A percentile compares a stretch with the other conserved stretches of the same genome.
Conservation (phyloP, 2,888 invertebrate species). For the Kryphioiulus occultus region DNA sequence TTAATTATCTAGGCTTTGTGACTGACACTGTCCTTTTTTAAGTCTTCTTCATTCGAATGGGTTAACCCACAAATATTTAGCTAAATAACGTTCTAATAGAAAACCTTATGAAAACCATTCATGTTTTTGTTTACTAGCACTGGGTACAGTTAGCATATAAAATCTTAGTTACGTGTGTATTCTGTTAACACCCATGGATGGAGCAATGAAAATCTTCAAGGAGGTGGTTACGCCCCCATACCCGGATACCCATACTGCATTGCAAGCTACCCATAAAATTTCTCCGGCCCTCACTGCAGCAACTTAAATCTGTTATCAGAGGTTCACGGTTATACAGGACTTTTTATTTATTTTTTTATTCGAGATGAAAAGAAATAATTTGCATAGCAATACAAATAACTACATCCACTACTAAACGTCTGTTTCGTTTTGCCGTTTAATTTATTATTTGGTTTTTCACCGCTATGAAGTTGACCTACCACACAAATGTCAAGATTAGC, state of each 20-base stretch:
- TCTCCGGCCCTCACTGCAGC: background rate
- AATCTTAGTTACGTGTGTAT: background rate
- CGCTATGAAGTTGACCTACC: background rate
- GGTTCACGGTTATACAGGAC: background rate
- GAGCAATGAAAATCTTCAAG: background rate
- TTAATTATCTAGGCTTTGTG: no score
- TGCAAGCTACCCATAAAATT: background rate
- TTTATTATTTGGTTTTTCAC: conserved; percentile 6
- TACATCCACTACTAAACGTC: conserved; percentile 15
- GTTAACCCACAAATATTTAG: background rate
- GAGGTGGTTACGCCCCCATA: background rate
- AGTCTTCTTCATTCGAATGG: background rate
- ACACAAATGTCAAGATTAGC: background rate
- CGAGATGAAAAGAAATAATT: background rate
- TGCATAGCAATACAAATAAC: background rate
- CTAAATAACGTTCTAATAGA: background rate
- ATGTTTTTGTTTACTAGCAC: background rate
- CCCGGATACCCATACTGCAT: conserved; percentile 16
- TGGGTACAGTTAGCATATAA: background rate
- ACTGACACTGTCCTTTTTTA: no score
- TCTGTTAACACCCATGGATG: background rate
- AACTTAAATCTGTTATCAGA: background rate
- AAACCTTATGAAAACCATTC: no score
- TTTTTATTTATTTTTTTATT: background rate
- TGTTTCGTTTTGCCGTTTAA: background rate